Evolutionary conservation across 2,797 vertebrate species (phyloP).

Genomic region (Thunnus albacares): DNA sequence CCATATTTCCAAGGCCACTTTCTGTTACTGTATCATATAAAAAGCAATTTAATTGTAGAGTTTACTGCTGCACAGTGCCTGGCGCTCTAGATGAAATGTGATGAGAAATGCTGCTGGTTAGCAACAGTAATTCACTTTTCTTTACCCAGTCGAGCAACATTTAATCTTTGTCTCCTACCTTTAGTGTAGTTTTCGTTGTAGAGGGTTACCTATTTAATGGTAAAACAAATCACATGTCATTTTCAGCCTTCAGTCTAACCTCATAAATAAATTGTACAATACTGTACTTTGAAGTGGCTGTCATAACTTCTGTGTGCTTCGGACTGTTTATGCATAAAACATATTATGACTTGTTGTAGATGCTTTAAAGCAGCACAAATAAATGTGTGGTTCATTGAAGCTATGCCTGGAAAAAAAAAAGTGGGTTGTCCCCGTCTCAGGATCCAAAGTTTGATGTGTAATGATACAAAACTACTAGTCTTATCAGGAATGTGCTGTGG

Average conservation of each 20-base stretch:
- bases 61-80: constrained; percentile 65
- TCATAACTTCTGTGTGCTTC: constrained; percentile 21
- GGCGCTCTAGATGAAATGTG: constrained; percentile 57
- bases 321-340: constrained; percentile 51
- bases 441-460: constrained; percentile 54
- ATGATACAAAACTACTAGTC: constrained; percentile 48
- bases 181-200: constrained; percentile 17
- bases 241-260: constrained; percentile 30
- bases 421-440: constrained; percentile 56
- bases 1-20: constrained; percentile 20
- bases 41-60: constrained; percentile 27
- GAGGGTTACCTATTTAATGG: constrained; percentile 37
- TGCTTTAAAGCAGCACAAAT: constrained; percentile 53
- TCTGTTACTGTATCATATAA: constrained; percentile 31
- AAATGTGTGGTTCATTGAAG: constrained; percentile 15
- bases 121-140: constrained; percentile 58
- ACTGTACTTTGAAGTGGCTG: constrained; percentile 10
- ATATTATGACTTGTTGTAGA: constrained; percentile 46
- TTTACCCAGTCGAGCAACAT: constrained; percentile 18
- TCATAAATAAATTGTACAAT: constrained; percentile 43
- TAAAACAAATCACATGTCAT: constrained; percentile 33
- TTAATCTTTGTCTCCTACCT: constrained; percentile 27
- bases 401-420: constrained; percentile 34
- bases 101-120: constrained; percentile 80
- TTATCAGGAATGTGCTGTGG: constrained; percentile 55